Evolutionary conservation across 2,797 vertebrate species (phyloP).

Genomic region (Lacerta viridis): DNA sequence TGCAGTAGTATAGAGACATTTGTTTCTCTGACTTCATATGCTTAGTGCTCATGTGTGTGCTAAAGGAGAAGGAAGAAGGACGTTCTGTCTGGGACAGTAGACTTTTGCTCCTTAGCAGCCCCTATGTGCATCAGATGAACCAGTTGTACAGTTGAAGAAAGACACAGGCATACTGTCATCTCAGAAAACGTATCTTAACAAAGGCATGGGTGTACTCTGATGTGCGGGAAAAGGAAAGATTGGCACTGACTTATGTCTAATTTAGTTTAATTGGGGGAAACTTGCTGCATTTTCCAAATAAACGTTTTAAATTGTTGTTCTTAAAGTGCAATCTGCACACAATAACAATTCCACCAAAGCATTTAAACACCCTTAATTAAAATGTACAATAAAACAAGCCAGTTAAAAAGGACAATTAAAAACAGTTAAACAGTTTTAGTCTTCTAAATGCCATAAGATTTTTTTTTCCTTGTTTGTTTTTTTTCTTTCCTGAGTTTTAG

Average conservation of each 20-base stretch:
- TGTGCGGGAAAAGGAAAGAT: background rate
- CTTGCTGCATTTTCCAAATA: background rate
- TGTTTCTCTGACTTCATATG: background rate
- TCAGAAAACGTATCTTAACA: background rate
- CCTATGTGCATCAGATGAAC: background rate
- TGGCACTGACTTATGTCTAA: background rate
- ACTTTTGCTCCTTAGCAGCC: background rate
- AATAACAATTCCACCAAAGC: no score
- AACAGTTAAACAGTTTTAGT: background rate
- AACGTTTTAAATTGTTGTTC: background rate
- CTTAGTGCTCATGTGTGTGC: background rate
- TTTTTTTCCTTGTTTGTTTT: rapidly evolving
- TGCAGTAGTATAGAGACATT: background rate
- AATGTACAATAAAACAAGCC: no score
- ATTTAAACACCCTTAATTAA: no score
- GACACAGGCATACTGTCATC: background rate
- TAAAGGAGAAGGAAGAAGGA: background rate
- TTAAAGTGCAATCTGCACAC: background rate
- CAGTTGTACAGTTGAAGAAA: background rate
- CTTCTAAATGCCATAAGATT: background rate
- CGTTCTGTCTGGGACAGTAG: background rate
- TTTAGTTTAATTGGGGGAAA: background rate
- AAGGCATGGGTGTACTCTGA: background rate
- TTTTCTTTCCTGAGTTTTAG: background rate
- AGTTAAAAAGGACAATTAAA: no score